phyloP scores from a whole-genome alignment of 2,113 vertebrate genomes.

The Sisor rabdophorus region DNA sequence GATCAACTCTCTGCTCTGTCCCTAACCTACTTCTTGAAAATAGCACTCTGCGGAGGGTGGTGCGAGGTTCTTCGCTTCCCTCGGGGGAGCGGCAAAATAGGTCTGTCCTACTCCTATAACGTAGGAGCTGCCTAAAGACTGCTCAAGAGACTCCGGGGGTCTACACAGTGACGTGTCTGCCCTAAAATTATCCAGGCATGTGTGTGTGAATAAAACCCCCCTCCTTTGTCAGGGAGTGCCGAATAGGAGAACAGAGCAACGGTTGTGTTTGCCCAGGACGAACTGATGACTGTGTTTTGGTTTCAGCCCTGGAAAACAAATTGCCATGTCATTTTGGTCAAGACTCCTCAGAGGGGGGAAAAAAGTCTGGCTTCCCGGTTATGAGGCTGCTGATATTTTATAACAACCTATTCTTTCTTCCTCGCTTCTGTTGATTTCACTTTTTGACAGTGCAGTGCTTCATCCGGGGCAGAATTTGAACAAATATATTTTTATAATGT shows the following conservation, averaged over 20 bases:
- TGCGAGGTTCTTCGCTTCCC: slow-evolving; percentile 52
- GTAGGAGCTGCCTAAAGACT: slow-evolving; percentile 14
- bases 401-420: slow-evolving; percentile 12
- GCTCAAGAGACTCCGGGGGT: slow-evolving; percentile 30
- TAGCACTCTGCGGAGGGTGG: slow-evolving; percentile 56
- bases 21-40: slow-evolving; percentile 73
- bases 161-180: slow-evolving; percentile 19
- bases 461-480: too few species aligned
- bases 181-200: slow-evolving; percentile 30
- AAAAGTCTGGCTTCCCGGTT: slow-evolving; percentile 17
- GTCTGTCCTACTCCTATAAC: slow-evolving; percentile 51
- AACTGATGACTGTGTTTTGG: slow-evolving; percentile 34
- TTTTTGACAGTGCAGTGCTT: not conserved
- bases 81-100: slow-evolving; percentile 60
- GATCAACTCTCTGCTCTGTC: slow-evolving; percentile 54
- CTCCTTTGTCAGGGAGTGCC: slow-evolving; percentile 11
- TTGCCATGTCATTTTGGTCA: slow-evolving; percentile 39
- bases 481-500: too few species aligned
- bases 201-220: slow-evolving; percentile 8
- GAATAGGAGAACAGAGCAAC: slow-evolving; percentile 25
- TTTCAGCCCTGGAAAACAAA: slow-evolving; percentile 35
- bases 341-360: slow-evolving; percentile 31
- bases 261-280: slow-evolving; percentile 30
- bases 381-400: slow-evolving; percentile 19
- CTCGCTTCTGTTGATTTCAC: not conserved